Conservation (phyloP, 2,113 vertebrate genomes). For the Corapipo altera region DNA sequence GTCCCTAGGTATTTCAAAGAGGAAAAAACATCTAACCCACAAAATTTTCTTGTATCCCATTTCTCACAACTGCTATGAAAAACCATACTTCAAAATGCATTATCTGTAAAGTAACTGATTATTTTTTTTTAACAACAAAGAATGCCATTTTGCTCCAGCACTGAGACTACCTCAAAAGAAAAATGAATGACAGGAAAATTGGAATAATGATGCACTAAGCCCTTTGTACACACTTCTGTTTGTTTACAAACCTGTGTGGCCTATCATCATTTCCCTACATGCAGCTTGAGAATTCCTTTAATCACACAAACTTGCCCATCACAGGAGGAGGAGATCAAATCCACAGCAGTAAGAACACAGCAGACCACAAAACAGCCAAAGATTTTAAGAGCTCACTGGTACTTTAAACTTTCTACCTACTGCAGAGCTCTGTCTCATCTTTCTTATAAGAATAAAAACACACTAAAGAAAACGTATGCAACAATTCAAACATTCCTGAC, state of each 20-base stretch:
- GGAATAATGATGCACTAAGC: not conserved
- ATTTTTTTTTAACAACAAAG: not conserved
- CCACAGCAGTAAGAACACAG: not conserved
- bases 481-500: not conserved
- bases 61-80: not conserved
- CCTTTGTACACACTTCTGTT: not conserved
- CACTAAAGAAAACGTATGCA: not conserved
- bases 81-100: not conserved
- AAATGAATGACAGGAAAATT: not conserved
- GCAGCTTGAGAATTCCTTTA: not conserved
- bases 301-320: not conserved
- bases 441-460: not conserved
- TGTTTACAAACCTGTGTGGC: not conserved
- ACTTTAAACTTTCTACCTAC: not conserved
- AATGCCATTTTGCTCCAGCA: not conserved
- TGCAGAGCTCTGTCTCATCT: not conserved
- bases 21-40: not conserved
- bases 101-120: not conserved
- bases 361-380: not conserved
- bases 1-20: not conserved
- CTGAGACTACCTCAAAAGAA: not conserved
- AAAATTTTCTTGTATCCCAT: not conserved
- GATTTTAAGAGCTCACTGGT: not conserved
- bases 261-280: not conserved
- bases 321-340: constrained; percentile 13